A percentile compares a stretch with the other conserved stretches of the same genome.
phyloP scores from a whole-genome alignment of 2,888 invertebrate genomes.

The Netelia inedita region DNA sequence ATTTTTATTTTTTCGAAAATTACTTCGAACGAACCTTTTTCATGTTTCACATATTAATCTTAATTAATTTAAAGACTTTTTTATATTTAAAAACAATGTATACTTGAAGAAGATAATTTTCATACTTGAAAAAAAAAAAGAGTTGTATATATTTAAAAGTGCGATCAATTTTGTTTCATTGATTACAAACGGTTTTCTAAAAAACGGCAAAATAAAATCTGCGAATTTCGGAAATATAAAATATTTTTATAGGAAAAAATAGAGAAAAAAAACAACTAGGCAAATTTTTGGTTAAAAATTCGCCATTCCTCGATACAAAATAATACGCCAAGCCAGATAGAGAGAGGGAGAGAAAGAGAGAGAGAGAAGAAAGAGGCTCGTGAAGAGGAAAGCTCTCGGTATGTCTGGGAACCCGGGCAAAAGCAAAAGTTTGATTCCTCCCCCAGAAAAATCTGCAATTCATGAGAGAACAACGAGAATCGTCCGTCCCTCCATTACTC shows the following conservation, averaged over 20 bases:
- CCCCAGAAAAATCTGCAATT: constrained; percentile 68
- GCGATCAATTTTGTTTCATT: too few species aligned
- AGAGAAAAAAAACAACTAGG: too few species aligned
- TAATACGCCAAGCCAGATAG: not conserved
- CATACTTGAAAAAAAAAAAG: too few species aligned
- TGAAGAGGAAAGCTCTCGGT: not conserved
- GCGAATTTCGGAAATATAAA: too few species aligned
- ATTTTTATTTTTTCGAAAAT: not conserved
- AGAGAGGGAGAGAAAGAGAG: too few species aligned
- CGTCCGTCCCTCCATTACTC: constrained; percentile 2
- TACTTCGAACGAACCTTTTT: not conserved
- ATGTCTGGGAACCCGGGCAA: not conserved
- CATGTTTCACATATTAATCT: not conserved
- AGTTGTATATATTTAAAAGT: too few species aligned
- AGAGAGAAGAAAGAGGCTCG: not conserved
- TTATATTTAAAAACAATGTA: too few species aligned
- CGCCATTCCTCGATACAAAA: not conserved
- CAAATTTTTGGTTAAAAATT: not conserved
- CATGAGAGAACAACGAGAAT: constrained; percentile 62
- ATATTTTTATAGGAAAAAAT: too few species aligned
- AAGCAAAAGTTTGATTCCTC: constrained; percentile 63
- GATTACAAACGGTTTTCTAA: too few species aligned
- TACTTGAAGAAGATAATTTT: too few species aligned
- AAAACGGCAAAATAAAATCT: too few species aligned
- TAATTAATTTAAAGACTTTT: too few species aligned